Base-by-base conservation (phyloP, 2,888 invertebrate genomes). In the Meteorus cinctellus region DNA sequence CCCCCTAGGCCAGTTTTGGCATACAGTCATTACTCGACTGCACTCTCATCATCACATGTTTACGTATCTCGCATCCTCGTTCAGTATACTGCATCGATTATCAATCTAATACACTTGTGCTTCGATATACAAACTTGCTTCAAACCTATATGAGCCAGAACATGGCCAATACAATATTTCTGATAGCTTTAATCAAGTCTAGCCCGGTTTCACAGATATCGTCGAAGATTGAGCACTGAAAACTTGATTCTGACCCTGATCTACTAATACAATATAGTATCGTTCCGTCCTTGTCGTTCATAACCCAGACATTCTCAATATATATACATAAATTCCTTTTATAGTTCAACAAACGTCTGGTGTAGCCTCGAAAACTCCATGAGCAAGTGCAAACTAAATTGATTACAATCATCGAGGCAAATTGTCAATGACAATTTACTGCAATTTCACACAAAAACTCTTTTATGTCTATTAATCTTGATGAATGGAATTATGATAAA, bases 381-480 rank as follows among this genome's bases (percentile, higher is more conserved):
- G 16, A 29, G 1, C 19, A 16, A 16, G 34, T n/a, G 8, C 19
- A 65, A 8, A 36, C 31, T 19, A 34, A 65, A 34, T 63, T 31
- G 31, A 29, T 31, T 3, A 34, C 8, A 12, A 29, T 31, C 31
- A 62, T 62, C 62, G 31, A 62, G 62, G 31, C 19, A 41, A 66
- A 66, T 66, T 41, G 34, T 41, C 36, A 66, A 66, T 66, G 65
- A 66, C 65, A 41, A 24, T 66, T 41, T 19, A 27, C 27, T 34
- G 34, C 63, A 34, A 41, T 12, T 1, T 12, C 1, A 62, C 31
- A 27, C 29, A 62, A 31, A 31, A 31, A 14, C 12, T 29, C 31
- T 5, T 55, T 41, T 16, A 66, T 41, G 41, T 36, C 45, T 66
- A 8, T 34, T 12, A 34, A 45, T 66, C 41, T 14, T 66, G 24